Evolutionary conservation across 2,113 vertebrate species (phyloP).

Genomic region (Lophius piscatorius): DNA sequence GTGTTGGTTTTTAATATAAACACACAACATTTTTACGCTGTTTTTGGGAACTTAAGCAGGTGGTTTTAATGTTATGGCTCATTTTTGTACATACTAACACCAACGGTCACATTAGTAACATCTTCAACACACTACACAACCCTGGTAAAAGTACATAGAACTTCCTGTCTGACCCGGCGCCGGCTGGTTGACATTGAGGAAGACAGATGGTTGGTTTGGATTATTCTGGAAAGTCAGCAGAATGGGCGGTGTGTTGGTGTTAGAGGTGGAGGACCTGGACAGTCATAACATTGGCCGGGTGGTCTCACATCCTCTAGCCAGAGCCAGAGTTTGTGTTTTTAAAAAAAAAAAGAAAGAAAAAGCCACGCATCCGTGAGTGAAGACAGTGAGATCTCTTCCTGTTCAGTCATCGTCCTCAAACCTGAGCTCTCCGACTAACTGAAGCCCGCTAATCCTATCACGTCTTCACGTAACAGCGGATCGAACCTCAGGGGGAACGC

Average conservation of each 20-base stretch:
- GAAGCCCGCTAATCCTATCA: not conserved
- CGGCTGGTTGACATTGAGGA: too few relatives aligned
- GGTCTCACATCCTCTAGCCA: constrained; percentile 16
- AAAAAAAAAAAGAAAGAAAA: too few relatives aligned
- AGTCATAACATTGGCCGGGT: constrained; percentile 33
- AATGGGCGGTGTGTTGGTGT: constrained; percentile 1
- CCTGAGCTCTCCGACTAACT: not conserved
- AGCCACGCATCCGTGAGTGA: not conserved
- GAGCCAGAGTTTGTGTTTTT: constrained; percentile 1
- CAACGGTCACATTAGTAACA: too few relatives aligned
- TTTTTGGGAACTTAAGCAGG: too few relatives aligned
- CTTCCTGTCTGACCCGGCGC: not conserved
- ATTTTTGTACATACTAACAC: too few relatives aligned
- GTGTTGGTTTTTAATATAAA: too few relatives aligned
- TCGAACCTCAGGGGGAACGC: not conserved
- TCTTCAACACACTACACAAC: not conserved
- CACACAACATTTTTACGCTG: too few relatives aligned
- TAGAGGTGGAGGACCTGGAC: not conserved
- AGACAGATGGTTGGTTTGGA: too few relatives aligned
- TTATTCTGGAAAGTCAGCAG: constrained; percentile 37
- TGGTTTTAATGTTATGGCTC: too few relatives aligned
- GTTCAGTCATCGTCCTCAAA: not conserved
- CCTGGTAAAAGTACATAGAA: not conserved
- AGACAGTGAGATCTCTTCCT: not conserved
- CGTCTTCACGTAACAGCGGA: not conserved